These are phyloP conservation scores for Barypeithes pellucidus DNA, from an alignment of 2,888 invertebrate genomes.

Conservation along the genomic window DNA sequence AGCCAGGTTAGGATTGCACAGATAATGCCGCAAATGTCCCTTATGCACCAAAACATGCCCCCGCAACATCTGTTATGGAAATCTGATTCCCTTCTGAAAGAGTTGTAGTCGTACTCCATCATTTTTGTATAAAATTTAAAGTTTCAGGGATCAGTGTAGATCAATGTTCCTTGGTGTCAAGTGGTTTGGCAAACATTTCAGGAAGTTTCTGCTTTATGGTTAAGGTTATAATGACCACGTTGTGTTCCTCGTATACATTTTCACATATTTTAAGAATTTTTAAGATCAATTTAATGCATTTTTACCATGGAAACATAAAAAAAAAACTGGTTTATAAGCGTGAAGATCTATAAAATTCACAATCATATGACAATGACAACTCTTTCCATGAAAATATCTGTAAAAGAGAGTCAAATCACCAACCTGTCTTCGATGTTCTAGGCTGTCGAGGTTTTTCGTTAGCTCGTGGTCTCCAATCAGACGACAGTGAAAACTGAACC, in stretches of 20 bases:
- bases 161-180: slow-evolving; percentile 17
- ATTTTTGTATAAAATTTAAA: slow-evolving; percentile 51
- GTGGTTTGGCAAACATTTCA: slow-evolving; percentile 19
- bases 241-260: not conserved
- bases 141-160: not conserved
- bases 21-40: slow-evolving; percentile 95
- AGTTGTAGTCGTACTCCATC: slow-evolving; percentile 79
- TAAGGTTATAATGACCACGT: not conserved
- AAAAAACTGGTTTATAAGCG: not conserved
- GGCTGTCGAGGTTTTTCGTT: no score
- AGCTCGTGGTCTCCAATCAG: no score
- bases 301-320: not conserved
- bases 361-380: slow-evolving; percentile 22
- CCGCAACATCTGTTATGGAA: slow-evolving; percentile 90
- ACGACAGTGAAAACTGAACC: no score
- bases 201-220: not conserved
- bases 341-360: not conserved
- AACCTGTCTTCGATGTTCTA: no score
- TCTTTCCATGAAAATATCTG: no score
- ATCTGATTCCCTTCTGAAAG: slow-evolving; percentile 78
- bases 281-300: not conserved
- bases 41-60: slow-evolving; percentile 90
- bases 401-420: no score
- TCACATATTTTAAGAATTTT: not conserved
- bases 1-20: slow-evolving; percentile 94